Percentiles rank a stretch among this genome's conserved stretches.
Evolutionary conservation across 2,888 invertebrate genomes (phyloP).

Genomic region (Stenchaetothrips biformis): DNA sequence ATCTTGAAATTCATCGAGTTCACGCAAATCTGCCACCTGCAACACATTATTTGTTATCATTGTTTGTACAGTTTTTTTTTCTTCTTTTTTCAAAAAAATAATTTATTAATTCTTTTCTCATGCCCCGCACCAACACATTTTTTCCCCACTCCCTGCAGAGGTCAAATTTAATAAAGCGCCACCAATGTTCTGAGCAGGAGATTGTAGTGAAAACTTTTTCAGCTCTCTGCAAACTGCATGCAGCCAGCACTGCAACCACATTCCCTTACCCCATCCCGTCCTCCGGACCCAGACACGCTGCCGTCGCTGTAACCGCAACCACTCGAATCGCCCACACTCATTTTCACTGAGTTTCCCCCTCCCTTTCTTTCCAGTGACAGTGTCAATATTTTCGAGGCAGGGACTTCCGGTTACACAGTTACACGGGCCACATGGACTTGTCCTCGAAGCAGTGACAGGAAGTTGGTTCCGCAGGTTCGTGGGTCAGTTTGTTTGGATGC

Average conservation of each 20-base stretch:
- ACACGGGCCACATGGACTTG: too few species aligned
- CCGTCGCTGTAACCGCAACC: background rate
- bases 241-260: background rate
- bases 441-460: too few species aligned
- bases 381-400: too few species aligned
- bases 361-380: too few species aligned
- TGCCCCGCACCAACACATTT: background rate
- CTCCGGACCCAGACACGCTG: background rate
- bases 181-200: too few species aligned
- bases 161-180: background rate
- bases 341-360: background rate
- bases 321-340: background rate
- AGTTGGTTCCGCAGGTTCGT: too few species aligned
- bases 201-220: too few species aligned
- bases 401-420: too few species aligned
- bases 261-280: background rate
- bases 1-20: slow-evolving; percentile 82
- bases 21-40: slow-evolving; percentile 78
- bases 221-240: too few species aligned
- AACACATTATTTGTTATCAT: slow-evolving; percentile 32
- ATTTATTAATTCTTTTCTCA: background rate
- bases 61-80: background rate
- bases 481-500: too few species aligned
- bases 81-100: background rate
- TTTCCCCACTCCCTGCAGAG: background rate